phyloP scores from a whole-genome alignment of 2,888 invertebrate species.

The Lasioglossum calceatum region DNA sequence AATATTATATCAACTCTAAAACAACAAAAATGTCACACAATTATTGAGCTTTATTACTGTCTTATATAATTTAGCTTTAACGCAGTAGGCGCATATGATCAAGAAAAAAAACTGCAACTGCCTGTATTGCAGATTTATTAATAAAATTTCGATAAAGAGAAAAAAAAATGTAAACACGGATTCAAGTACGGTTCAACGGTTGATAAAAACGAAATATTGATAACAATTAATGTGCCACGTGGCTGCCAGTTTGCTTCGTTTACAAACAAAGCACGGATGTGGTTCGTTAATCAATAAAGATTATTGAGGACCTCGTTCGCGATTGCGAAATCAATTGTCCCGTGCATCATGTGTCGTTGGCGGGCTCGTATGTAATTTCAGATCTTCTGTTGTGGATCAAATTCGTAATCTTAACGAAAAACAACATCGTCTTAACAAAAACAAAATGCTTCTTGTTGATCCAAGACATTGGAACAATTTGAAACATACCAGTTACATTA shows the following conservation, averaged over 20 bases:
- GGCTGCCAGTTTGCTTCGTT: neutral
- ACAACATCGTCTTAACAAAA: neutral
- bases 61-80: neutral
- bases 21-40: neutral
- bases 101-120: neutral
- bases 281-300: slow-evolving; percentile 29
- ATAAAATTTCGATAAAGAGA: neutral
- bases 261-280: slow-evolving; percentile 4
- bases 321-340: slow-evolving; percentile 31
- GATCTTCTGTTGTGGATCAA: neutral
- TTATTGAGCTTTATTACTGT: neutral
- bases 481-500: neutral
- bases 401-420: neutral
- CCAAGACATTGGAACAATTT: neutral
- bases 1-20: neutral
- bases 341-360: neutral
- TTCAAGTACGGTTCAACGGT: neutral
- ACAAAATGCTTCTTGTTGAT: neutral
- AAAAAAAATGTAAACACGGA: neutral
- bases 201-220: neutral
- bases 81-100: neutral
- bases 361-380: neutral
- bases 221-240: neutral
- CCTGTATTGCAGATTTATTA: neutral
- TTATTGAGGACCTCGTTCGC: slow-evolving; percentile 17